Conservation (phyloP, 2,888 invertebrate species). For the Drosophila atripex region DNA sequence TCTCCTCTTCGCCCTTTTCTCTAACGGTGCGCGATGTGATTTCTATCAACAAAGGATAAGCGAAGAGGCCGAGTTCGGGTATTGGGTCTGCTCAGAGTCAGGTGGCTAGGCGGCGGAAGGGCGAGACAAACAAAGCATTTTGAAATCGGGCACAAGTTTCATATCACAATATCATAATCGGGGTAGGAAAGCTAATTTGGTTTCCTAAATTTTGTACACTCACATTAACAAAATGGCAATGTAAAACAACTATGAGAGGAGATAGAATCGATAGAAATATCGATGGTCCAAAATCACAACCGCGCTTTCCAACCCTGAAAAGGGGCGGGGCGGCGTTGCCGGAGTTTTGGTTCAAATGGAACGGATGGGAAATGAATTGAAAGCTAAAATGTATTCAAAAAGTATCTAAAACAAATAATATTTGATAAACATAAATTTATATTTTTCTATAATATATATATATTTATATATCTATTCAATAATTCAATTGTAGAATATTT, state of each 20-base stretch:
- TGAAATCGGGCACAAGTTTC: slow-evolving; percentile 7
- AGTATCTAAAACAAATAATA: no score
- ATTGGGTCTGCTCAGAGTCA: slow-evolving; percentile 7
- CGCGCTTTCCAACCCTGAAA: background rate
- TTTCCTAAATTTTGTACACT: slow-evolving; percentile 36
- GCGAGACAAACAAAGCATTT: slow-evolving; percentile 30
- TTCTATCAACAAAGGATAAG: slow-evolving; percentile 39
- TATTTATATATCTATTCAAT: no score
- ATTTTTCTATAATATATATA: no score
- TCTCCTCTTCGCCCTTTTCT: slow-evolving; percentile 8
- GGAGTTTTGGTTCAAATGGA: no score
- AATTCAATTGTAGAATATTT: no score
- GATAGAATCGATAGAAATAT: background rate
- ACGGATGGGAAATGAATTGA: no score
- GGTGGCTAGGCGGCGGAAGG: slow-evolving; percentile 17
- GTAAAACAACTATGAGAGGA: slow-evolving; percentile 40
- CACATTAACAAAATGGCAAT: slow-evolving; percentile 48
- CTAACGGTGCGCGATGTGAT: slow-evolving; percentile 26
- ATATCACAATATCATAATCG: slow-evolving; percentile 16
- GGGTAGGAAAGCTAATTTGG: slow-evolving; percentile 15
- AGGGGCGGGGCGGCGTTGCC: no score
- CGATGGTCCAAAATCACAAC: background rate
- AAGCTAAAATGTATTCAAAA: no score
- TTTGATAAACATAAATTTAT: no score
- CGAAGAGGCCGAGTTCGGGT: slow-evolving; percentile 11